Evolutionary conservation across 2,888 invertebrate genomes (phyloP).

Genomic region (Sicus ferrugineus): DNA sequence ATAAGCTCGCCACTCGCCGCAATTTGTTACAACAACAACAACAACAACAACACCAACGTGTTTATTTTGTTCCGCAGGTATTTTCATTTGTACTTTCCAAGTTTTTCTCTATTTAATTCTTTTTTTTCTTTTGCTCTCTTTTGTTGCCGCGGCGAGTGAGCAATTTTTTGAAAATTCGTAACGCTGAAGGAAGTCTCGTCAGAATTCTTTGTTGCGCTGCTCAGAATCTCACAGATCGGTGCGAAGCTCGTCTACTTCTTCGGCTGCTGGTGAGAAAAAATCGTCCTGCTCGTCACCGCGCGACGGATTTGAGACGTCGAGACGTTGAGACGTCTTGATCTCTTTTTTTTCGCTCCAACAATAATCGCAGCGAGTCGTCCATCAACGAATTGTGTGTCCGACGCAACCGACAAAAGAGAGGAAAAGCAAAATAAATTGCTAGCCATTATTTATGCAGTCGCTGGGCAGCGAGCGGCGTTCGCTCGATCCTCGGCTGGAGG

Average conservation of each 20-base stretch:
- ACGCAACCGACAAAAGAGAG: constrained; percentile 14
- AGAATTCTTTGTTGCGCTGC: background rate
- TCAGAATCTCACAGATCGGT: background rate
- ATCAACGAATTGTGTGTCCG: background rate
- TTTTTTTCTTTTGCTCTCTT: background rate
- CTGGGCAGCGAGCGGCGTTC: background rate
- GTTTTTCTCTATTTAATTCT: background rate
- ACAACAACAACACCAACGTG: too few relatives aligned
- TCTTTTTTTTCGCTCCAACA: constrained; percentile 5
- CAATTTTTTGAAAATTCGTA: constrained; percentile 40
- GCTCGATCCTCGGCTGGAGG: background rate
- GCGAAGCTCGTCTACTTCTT: constrained; percentile 43
- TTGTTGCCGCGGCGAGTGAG: background rate
- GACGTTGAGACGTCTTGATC: too few relatives aligned
- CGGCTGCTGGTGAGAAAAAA: constrained; percentile 28
- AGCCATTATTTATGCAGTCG: constrained; percentile 49
- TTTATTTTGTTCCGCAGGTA: constrained; percentile 10
- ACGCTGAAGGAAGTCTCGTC: constrained; percentile 41
- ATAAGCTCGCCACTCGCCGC: constrained; percentile 21
- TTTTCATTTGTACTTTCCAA: too few relatives aligned
- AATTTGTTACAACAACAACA: constrained; percentile 30
- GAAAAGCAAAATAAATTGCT: constrained; percentile 48
- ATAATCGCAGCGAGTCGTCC: constrained; percentile 12
- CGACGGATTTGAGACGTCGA: background rate
- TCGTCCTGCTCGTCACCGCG: constrained; percentile 1